A percentile compares a stretch with the other conserved stretches of the same genome.
These are phyloP conservation scores for Rhipidura dahli DNA, from an alignment of 2,113 vertebrate genomes.

Conservation along the genomic window DNA sequence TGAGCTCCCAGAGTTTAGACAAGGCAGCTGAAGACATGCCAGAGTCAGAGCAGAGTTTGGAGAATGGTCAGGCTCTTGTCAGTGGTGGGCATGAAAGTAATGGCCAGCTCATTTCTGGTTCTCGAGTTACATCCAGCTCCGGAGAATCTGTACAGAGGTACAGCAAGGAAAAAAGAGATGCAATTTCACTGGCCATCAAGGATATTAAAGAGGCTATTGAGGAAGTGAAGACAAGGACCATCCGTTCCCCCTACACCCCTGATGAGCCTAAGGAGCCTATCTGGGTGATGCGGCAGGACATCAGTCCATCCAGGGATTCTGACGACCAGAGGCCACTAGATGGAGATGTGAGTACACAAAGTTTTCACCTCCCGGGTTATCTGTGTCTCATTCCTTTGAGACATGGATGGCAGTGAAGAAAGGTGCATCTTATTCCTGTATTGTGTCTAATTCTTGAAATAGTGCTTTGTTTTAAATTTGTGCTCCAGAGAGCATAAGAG, in stretches of 20 bases:
- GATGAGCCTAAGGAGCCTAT: constrained; percentile 96
- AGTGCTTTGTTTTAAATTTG: background rate
- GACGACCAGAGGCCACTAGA: constrained; percentile 84
- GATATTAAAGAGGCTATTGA: constrained; percentile 98
- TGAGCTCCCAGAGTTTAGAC: constrained; percentile 84
- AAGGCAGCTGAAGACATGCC: constrained; percentile 77
- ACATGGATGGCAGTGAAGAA: background rate
- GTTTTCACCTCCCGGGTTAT: background rate
- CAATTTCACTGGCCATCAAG: constrained; percentile 94
- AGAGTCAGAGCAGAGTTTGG: constrained; percentile 78
- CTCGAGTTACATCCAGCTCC: background rate
- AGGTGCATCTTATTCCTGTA: background rate
- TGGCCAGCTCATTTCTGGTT: constrained; percentile 44
- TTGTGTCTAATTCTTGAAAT: background rate
- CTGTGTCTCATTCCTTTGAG: background rate
- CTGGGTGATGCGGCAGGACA: constrained; percentile 97
- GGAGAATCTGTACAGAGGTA: constrained; percentile 79
- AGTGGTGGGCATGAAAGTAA: constrained; percentile 62
- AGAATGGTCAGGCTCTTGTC: constrained; percentile 17
- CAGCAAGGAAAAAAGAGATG: constrained; percentile 89
- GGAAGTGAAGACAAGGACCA: constrained; percentile 95
- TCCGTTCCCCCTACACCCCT: constrained; percentile 95
- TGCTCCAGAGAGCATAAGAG: background rate
- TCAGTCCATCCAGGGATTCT: constrained; percentile 89
- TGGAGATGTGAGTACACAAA: constrained; percentile 84